Percentiles rank a stretch among this genome's conserved stretches.
Conservation (phyloP, 1,140 invertebrate species). For the Bombus huntii region DNA sequence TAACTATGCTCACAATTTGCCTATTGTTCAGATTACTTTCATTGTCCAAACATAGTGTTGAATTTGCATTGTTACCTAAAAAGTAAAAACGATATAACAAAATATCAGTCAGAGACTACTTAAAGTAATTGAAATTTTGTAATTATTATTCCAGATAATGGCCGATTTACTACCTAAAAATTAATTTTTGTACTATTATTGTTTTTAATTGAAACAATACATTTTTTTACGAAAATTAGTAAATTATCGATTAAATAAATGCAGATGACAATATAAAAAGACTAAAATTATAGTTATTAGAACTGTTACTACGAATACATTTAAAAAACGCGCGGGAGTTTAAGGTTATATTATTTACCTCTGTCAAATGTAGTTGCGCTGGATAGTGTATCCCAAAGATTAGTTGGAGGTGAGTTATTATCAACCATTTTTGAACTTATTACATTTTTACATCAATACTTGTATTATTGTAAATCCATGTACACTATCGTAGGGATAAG, state of each 20-base stretch:
- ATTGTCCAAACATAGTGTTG: conserved; percentile 40
- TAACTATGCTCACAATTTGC: conserved; percentile 30
- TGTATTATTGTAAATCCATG: neutral
- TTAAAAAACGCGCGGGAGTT: conserved; percentile 26
- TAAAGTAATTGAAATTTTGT: neutral
- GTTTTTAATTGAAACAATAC: neutral
- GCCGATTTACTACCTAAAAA: neutral
- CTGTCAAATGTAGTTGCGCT: conserved; percentile 51
- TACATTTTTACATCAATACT: neutral
- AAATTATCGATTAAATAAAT: neutral
- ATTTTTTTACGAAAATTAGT: neutral
- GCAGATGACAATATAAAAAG: conserved; percentile 25
- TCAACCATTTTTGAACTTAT: neutral
- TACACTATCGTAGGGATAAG: too few species aligned
- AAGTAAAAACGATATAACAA: neutral
- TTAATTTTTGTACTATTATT: too few species aligned
- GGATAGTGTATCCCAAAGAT: conserved; percentile 49
- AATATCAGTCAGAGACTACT: neutral
- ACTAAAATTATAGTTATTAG: neutral
- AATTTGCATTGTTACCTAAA: conserved; percentile 22
- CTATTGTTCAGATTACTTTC: conserved; percentile 1
- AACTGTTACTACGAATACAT: neutral
- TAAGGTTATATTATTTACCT: conserved; percentile 57
- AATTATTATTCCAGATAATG: neutral
- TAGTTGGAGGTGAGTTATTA: neutral